A percentile compares a stretch with the other conserved stretches of the same genome.
These are phyloP conservation scores for Mormyrops attenuatus DNA, from an alignment of 2,797 vertebrate genomes.

Conservation along the genomic window DNA sequence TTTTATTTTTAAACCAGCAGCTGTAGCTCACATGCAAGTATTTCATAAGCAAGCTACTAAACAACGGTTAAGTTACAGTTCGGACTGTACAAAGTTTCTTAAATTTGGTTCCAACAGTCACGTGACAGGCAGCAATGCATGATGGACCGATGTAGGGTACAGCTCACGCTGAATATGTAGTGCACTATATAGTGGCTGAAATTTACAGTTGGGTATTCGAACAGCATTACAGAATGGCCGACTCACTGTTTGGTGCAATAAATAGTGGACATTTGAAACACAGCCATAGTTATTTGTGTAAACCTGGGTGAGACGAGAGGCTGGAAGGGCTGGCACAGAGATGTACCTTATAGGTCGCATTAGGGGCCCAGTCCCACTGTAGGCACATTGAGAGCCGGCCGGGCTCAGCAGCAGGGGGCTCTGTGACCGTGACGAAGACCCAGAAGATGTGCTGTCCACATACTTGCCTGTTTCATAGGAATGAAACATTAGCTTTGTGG, in stretches of 20 bases:
- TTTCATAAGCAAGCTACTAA: not conserved
- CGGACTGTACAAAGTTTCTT: not conserved
- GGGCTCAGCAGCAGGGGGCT: constrained; percentile 80
- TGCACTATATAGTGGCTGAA: not conserved
- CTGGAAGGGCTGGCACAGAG: not conserved
- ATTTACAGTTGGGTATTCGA: not conserved
- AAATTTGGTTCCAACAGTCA: not conserved
- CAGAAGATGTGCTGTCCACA: constrained; percentile 80
- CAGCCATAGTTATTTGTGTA: not conserved
- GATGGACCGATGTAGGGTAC: not conserved
- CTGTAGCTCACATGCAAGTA: not conserved
- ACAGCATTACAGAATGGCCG: not conserved
- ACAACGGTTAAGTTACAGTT: not conserved
- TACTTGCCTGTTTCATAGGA: constrained; percentile 54
- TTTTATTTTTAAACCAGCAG: not conserved
- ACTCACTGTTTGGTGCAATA: not conserved
- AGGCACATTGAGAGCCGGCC: constrained; percentile 63
- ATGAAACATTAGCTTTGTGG: not conserved
- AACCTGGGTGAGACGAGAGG: not conserved
- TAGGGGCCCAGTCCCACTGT: constrained; percentile 53
- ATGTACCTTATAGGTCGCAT: constrained; percentile 59
- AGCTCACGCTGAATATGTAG: not conserved
- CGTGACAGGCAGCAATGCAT: not conserved
- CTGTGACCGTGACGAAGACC: constrained; percentile 81
- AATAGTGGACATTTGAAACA: not conserved